Conservation (phyloP, 2,113 vertebrate genomes). For the Vicugna pacos region DNA sequence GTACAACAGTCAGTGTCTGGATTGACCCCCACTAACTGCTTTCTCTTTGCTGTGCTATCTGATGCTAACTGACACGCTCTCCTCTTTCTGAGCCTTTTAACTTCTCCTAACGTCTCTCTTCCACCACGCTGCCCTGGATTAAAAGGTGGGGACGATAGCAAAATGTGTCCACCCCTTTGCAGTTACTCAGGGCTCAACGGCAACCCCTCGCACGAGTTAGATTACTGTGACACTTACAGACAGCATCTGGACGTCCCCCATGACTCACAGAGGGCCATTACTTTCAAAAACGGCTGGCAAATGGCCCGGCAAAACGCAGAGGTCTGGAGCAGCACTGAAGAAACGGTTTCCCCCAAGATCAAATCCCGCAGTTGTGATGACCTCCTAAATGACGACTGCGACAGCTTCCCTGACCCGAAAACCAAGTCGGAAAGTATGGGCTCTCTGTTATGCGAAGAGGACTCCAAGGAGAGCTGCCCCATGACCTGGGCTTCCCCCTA, state of each 20-base stretch:
- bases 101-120: conserved; percentile 93
- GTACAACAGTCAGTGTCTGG: background rate
- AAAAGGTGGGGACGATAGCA: conserved; percentile 97
- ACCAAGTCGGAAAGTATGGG: conserved; percentile 94
- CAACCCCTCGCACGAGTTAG: conserved; percentile 89
- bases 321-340: conserved; percentile 95
- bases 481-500: conserved; percentile 83
- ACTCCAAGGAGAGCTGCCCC: conserved; percentile 83
- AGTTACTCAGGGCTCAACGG: conserved; percentile 91
- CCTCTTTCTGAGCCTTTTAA: conserved; percentile 90
- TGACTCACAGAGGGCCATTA: conserved; percentile 90
- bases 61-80: conserved; percentile 84
- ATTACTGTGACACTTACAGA: conserved; percentile 88
- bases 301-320: conserved; percentile 91
- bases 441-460: conserved; percentile 92
- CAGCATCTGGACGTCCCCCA: conserved; percentile 89
- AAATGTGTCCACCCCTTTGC: conserved; percentile 92
- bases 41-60: conserved; percentile 84
- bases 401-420: conserved; percentile 86
- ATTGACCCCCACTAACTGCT: conserved; percentile 60
- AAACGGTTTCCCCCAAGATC: conserved; percentile 87
- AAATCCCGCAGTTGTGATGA: conserved; percentile 95
- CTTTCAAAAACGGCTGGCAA: conserved; percentile 94
- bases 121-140: conserved; percentile 95
- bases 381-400: conserved; percentile 89